A percentile compares a stretch with the other conserved stretches of the same genome.
phyloP scores from a whole-genome alignment of 2,888 invertebrate species.

The Ectemnius lituratus region DNA sequence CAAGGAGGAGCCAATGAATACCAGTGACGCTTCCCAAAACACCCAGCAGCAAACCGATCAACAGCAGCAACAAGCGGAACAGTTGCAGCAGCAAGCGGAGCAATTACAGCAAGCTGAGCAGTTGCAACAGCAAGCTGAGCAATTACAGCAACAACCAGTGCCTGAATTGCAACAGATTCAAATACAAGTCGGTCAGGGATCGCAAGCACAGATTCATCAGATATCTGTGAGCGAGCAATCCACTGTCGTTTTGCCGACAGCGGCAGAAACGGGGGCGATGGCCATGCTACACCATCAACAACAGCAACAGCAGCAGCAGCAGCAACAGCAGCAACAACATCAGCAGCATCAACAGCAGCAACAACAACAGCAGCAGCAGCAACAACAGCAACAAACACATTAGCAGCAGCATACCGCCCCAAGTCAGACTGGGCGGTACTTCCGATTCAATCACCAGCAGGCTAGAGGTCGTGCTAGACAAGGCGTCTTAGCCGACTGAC shows the following conservation, averaged over 20 bases:
- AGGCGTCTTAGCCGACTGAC: constrained; percentile 57
- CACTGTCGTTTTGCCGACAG: constrained; percentile 80
- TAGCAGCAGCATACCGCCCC: constrained; percentile 70
- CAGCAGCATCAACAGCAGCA: constrained; percentile 64
- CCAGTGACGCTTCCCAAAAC: constrained; percentile 74
- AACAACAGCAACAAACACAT: constrained; percentile 76
- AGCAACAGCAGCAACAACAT: constrained; percentile 69
- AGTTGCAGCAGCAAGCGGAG: constrained; percentile 65
- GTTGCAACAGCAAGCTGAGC: constrained; percentile 64
- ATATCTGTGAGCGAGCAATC: constrained; percentile 75
- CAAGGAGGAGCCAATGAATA: constrained; percentile 81
- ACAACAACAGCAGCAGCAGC: constrained; percentile 68
- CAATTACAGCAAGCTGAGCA: constrained; percentile 73
- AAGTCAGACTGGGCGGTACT: constrained; percentile 65
- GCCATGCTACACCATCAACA: constrained; percentile 76
- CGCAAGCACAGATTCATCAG: constrained; percentile 76
- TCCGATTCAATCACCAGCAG: constrained; percentile 68
- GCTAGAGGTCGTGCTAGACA: constrained; percentile 63
- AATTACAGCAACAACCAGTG: constrained; percentile 63
- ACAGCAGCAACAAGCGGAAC: constrained; percentile 63
- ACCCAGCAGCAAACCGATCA: constrained; percentile 74
- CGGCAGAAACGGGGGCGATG: constrained; percentile 78
- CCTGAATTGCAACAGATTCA: constrained; percentile 62
- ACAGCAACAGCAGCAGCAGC: constrained; percentile 68
- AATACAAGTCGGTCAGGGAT: constrained; percentile 75